These are phyloP conservation scores for Lordiphosa collinella DNA, from an alignment of 1,140 invertebrate species.

Conservation along the genomic window DNA sequence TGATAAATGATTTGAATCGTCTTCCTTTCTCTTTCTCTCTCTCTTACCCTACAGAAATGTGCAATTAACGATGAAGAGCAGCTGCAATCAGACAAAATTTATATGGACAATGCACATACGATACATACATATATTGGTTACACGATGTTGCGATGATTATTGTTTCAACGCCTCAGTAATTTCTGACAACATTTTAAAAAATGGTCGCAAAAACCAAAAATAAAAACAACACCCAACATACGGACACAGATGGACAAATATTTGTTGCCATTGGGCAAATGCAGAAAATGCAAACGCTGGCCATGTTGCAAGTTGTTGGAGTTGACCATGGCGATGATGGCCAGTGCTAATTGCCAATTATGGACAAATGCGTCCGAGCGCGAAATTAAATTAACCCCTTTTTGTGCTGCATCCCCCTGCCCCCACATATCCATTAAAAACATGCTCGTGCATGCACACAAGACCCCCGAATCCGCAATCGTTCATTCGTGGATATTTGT, in stretches of 20 bases:
- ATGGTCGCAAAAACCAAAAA: slow-evolving; percentile 42
- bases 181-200: slow-evolving; percentile 51
- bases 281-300: slow-evolving; percentile 53
- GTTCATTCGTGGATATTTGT: slow-evolving; percentile 50
- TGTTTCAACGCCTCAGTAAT: slow-evolving; percentile 75
- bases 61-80: slow-evolving; percentile 57
- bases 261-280: slow-evolving; percentile 66
- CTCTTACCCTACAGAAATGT: slow-evolving; percentile 8
- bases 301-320: slow-evolving; percentile 2
- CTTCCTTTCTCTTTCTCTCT: too few species aligned
- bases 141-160: slow-evolving; percentile 61
- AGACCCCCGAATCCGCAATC: slow-evolving; percentile 8
- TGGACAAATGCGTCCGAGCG: slow-evolving; percentile 69
- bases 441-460: too few species aligned
- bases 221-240: slow-evolving; percentile 2
- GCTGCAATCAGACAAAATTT: slow-evolving; percentile 58
- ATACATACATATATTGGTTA: slow-evolving; percentile 2
- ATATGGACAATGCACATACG: slow-evolving; percentile 14
- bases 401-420: slow-evolving; percentile 32
- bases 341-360: slow-evolving; percentile 74
- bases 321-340: slow-evolving; percentile 23
- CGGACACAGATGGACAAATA: slow-evolving; percentile 49
- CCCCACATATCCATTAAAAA: neutral
- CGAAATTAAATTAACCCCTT: slow-evolving; percentile 77
- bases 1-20: slow-evolving; percentile 39